phyloP scores from a whole-genome alignment of 2,888 invertebrate species.

The Lochmaea crataegi region DNA sequence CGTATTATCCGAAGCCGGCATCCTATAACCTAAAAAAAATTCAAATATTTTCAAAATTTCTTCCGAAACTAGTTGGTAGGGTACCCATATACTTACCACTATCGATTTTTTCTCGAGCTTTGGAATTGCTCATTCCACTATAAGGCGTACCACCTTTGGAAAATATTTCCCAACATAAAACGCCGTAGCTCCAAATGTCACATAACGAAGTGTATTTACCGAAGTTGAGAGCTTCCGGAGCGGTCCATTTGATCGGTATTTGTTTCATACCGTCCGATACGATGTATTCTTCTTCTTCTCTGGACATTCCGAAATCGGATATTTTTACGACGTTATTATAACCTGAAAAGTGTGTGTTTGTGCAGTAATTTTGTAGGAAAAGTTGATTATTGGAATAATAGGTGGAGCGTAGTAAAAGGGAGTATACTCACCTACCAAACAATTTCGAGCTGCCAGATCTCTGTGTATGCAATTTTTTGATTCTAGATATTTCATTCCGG shows the following conservation, averaged over 20 bases:
- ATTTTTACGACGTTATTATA: constrained; percentile 93
- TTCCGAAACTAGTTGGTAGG: too few relatives aligned
- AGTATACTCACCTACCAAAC: constrained; percentile 75
- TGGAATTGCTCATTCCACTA: constrained; percentile 92
- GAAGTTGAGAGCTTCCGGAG: constrained; percentile 95
- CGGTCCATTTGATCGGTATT: constrained; percentile 99
- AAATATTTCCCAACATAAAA: constrained; percentile 97
- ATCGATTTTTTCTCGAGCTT: constrained; percentile 94
- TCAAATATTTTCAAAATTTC: neutral
- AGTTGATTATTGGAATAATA: neutral
- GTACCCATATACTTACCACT: constrained; percentile 79
- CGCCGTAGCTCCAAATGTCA: constrained; percentile 98
- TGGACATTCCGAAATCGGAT: constrained; percentile 97
- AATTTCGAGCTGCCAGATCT: constrained; percentile 95
- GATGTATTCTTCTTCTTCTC: constrained; percentile 96
- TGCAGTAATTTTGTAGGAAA: neutral
- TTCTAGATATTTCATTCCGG: constrained; percentile 95
- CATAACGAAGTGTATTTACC: constrained; percentile 93
- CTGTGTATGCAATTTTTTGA: constrained; percentile 96
- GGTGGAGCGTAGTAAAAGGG: too few relatives aligned
- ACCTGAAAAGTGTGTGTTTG: too few relatives aligned
- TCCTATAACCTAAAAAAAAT: constrained; percentile 80
- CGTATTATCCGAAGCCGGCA: constrained; percentile 91
- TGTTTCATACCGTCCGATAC: constrained; percentile 98
- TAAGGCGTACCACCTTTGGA: constrained; percentile 94